Base-by-base conservation (phyloP, 2,888 invertebrate genomes). In the Amorpha juglandis region DNA sequence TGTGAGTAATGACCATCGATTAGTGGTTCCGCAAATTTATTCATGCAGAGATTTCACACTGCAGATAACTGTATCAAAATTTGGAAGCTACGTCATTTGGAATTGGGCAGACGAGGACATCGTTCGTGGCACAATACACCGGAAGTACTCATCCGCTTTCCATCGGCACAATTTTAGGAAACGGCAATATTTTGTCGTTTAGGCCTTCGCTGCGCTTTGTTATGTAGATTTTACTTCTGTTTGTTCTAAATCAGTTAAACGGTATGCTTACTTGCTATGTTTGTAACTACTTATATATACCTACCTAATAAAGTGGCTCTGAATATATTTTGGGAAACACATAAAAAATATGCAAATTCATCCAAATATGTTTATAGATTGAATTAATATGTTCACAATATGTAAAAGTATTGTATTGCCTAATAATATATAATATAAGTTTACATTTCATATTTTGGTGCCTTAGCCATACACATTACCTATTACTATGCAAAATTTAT, bases 111-210 rank as follows among this genome's bases (percentile, higher is more conserved):
- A 72, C 91, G 92, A 92, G 92, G 92, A 93, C 92, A 89, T 90
- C 87, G 90, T 74, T 87, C 90, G 76, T 69, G 52, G 11, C 74
- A 93, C 91, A 93, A 93, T 80, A 73, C 68, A 70, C 87, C 89
- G 92, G 92, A 93, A 75, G 82, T 70, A 19, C 51, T 76, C 86
- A 81, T 92, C 92, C 92, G 92, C 84, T 90, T 88, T 87, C 84
- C 87, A 88, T 86, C 85, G 86, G 78, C 85, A 88, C 87, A 85
- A 78, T 83, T 90, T 92, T 92, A 78, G 90, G 90, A 89, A 92
- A 88, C 89, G 87, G 89, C 89, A 88, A 92, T 91, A 90, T 88
- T 89, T 92, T 91, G 87, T 88, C 88, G 87, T 80, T 77, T 81
- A 79, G 81, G 81, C 85, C 86, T 87, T 88, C 79, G 75, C 50